Conservation (phyloP, 2,113 vertebrate genomes). For the Sus scrofa region T2T-Sscrofa CM000812.6:260141501-260142000, state of each 20-base stretch:
- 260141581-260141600: neutral
- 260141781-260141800: neutral
- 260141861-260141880: neutral
- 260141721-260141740: neutral
- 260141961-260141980: neutral
- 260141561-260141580: neutral
- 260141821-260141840: neutral
- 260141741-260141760: neutral
- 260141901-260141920: neutral
- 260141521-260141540: neutral
- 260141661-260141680: neutral
- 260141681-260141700: neutral
- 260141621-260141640: neutral
- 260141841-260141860: fast-evolving
- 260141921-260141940: fast-evolving
- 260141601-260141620: neutral
- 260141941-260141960: neutral
- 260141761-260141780: too few relatives aligned
- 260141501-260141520: neutral
- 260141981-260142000: neutral
- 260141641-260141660: neutral
- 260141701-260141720: neutral
- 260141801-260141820: neutral
- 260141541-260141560: neutral
- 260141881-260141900: neutral